A percentile compares a stretch with the other conserved stretches of the same genome.
These are phyloP conservation scores for Mechanitis messenoides DNA, from an alignment of 2,888 invertebrate species.

Conservation along the genomic window DNA sequence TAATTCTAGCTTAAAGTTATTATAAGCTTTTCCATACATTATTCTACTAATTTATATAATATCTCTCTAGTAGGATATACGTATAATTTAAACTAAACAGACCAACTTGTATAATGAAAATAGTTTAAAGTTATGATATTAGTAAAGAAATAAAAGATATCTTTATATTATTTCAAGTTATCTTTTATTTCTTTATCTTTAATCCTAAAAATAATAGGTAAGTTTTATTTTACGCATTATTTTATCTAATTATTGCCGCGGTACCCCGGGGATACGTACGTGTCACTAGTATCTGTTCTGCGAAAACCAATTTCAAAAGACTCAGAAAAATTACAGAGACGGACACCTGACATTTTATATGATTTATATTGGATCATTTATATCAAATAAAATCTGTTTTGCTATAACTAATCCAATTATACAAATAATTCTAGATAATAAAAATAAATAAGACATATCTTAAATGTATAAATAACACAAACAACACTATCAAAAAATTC, in stretches of 20 bases:
- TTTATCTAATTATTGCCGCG: conserved; percentile 64
- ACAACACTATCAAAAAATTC: background rate
- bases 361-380: background rate
- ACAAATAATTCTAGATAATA: no score
- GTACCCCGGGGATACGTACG: conserved; percentile 66
- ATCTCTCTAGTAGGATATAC: no score
- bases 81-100: no score
- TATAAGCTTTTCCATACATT: no score
- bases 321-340: conserved; percentile 53
- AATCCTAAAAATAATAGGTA: background rate
- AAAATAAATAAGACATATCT: no score
- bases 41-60: no score
- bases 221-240: conserved; percentile 48
- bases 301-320: conserved; percentile 67
- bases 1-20: no score
- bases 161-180: background rate
- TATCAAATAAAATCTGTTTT: background rate
- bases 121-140: no score
- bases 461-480: no score
- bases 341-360: conserved; percentile 16
- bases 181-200: background rate
- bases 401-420: background rate
- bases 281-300: conserved; percentile 53
- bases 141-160: no score
- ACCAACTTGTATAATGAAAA: no score